Evolutionary conservation across 1,140 invertebrate species (phyloP).

Genomic region (Onthophagus taurus): DNA sequence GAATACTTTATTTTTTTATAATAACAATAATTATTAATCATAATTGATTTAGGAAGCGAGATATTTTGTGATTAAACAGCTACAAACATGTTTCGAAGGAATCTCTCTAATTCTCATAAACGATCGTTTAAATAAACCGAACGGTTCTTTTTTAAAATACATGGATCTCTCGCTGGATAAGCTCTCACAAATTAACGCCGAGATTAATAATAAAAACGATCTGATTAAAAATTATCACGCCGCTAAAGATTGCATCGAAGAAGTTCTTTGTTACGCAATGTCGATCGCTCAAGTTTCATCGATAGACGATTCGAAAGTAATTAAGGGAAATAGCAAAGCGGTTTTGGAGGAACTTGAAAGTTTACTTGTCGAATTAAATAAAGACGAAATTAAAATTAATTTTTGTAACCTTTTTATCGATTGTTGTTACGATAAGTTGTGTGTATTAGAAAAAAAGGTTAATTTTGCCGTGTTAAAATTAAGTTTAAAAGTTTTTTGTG

Average conservation of each 20-base stretch:
- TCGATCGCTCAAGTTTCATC: constrained; percentile 30
- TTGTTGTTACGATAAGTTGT: constrained; percentile 24
- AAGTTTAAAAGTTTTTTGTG: constrained; percentile 25
- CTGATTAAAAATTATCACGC: constrained; percentile 12
- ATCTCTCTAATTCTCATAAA: neutral
- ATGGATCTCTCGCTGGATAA: constrained; percentile 28
- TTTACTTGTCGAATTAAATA: constrained; percentile 21
- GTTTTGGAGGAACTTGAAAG: constrained; percentile 22
- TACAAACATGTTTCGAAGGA: constrained; percentile 1
- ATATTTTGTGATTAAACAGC: constrained; percentile 6
- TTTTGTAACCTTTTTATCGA: constrained; percentile 27
- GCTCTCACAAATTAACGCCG: constrained; percentile 22
- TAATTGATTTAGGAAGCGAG: constrained; percentile 4
- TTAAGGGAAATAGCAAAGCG: constrained; percentile 26
- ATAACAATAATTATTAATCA: too few species aligned
- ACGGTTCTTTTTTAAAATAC: constrained; percentile 25
- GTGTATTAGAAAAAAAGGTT: constrained; percentile 29
- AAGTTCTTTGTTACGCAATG: constrained; percentile 31
- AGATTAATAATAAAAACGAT: constrained; percentile 10
- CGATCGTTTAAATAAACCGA: neutral
- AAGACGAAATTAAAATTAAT: constrained; percentile 15
- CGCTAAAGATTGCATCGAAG: constrained; percentile 22
- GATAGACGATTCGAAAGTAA: constrained; percentile 26
- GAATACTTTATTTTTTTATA: too few species aligned
- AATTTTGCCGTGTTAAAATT: constrained; percentile 29